Evolutionary conservation across 2,797 vertebrate genomes (phyloP).

Genomic region (Alca torda): DNA sequence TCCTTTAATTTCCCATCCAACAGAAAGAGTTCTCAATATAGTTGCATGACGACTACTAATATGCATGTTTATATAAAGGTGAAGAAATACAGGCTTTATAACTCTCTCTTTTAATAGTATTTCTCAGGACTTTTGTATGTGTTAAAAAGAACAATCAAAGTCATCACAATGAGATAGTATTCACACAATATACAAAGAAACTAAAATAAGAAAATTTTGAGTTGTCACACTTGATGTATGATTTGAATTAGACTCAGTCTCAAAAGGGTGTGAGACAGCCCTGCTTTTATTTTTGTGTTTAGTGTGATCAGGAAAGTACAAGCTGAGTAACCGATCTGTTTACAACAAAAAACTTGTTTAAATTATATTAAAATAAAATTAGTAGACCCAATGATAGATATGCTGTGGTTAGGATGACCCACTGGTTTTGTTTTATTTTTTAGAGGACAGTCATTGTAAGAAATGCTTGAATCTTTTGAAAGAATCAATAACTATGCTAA

Average conservation of each 20-base stretch:
- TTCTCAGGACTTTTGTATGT: background rate
- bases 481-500: background rate
- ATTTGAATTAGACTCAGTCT: background rate
- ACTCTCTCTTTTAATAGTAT: background rate
- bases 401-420: background rate
- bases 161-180: background rate
- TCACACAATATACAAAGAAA: background rate
- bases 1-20: background rate
- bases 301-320: background rate
- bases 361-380: background rate
- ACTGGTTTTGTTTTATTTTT: background rate
- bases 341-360: background rate
- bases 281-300: background rate
- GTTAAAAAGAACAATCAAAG: background rate
- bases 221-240: background rate
- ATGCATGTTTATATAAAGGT: background rate
- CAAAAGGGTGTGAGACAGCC: background rate
- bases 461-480: background rate
- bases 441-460: background rate
- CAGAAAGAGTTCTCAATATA: background rate
- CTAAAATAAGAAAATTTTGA: background rate
- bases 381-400: background rate
- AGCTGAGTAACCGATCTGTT: background rate
- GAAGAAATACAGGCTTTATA: background rate
- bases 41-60: background rate